Conservation (phyloP, 2,888 invertebrate species). For the Agrotis exclamationis region DNA sequence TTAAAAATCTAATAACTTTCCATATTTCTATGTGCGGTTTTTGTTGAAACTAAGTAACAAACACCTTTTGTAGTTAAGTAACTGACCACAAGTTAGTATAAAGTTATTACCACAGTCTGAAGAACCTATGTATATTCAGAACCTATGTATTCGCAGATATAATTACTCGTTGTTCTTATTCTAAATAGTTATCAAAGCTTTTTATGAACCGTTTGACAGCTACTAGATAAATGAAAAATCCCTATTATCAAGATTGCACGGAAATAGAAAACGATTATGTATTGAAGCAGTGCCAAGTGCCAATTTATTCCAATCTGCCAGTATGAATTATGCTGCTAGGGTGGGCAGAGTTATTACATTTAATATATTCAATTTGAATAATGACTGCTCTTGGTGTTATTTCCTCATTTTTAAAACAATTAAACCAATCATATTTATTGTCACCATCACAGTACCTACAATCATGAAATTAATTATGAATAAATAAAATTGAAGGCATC, state of each 20-base stretch:
- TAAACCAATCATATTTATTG: conserved; percentile 18
- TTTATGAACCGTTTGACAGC: background rate
- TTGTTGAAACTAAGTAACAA: conserved; percentile 37
- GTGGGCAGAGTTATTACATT: conserved; percentile 69
- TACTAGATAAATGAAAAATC: background rate
- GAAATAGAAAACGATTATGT: conserved; percentile 64
- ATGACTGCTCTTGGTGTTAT: conserved; percentile 27
- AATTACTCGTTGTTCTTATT: conserved; percentile 19
- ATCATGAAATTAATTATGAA: conserved; percentile 19
- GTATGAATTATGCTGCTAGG: conserved; percentile 56
- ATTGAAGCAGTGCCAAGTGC: conserved; percentile 77
- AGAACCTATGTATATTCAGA: conserved; percentile 40
- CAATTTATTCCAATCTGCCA: conserved; percentile 68
- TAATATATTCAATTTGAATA: conserved; percentile 62
- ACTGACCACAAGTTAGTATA: conserved; percentile 50
- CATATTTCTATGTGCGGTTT: conserved; percentile 13
- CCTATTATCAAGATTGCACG: conserved; percentile 20
- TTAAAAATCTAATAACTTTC: conserved; percentile 2
- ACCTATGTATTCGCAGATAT: conserved; percentile 27
- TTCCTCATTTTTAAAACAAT: conserved; percentile 41
- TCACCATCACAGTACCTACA: conserved; percentile 2
- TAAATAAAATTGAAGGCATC: conserved; percentile 10
- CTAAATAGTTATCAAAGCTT: background rate
- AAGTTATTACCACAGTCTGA: conserved; percentile 45
- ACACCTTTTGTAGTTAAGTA: conserved; percentile 50